A percentile compares a stretch with the other conserved stretches of the same genome.
phyloP scores from a whole-genome alignment of 1,140 invertebrate genomes.

The Amphibalanus amphitrite region DNA sequence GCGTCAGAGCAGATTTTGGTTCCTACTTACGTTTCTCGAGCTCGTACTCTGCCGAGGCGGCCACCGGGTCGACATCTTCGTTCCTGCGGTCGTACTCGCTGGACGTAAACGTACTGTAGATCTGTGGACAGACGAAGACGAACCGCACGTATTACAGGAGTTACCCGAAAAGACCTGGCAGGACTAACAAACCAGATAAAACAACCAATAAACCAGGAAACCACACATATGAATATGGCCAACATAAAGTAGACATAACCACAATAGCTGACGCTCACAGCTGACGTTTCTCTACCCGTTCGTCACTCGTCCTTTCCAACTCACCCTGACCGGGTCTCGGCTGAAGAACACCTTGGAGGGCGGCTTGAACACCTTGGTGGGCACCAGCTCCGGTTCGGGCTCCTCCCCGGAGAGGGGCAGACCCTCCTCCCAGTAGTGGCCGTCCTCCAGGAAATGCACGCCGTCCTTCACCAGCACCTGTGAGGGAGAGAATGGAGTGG shows the following conservation, averaged over 20 bases:
- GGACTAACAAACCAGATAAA: too few relatives aligned
- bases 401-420: constrained; percentile 36
- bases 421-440: constrained; percentile 82
- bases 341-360: constrained; percentile 69
- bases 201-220: too few relatives aligned
- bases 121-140: constrained; percentile 34
- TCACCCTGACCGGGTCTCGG: constrained; percentile 51
- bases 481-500: too few relatives aligned
- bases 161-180: too few relatives aligned
- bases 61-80: constrained; percentile 98
- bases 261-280: too few relatives aligned
- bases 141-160: too few relatives aligned
- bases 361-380: constrained; percentile 51
- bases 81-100: constrained; percentile 94
- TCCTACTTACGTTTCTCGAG: constrained; percentile 53
- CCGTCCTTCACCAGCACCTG: constrained; percentile 39
- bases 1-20: too few relatives aligned
- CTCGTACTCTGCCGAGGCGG: constrained; percentile 95
- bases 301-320: too few relatives aligned
- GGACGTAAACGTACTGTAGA: constrained; percentile 95
- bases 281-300: too few relatives aligned
- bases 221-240: too few relatives aligned
- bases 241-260: too few relatives aligned
- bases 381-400: constrained; percentile 26
- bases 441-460: constrained; percentile 77